Conservation (phyloP, 2,888 invertebrate genomes). For the Scaptomyza caliginosa region DNA sequence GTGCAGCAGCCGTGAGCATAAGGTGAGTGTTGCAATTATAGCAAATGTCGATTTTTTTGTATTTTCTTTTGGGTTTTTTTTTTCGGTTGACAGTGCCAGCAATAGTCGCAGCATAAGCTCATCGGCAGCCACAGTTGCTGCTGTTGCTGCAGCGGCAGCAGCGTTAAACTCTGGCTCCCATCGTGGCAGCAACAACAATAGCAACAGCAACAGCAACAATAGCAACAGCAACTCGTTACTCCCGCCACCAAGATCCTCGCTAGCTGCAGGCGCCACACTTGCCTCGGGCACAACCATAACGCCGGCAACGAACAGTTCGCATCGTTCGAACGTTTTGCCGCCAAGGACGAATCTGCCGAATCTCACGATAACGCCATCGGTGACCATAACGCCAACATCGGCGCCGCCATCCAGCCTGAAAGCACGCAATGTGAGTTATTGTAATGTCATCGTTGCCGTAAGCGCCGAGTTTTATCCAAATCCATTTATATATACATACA, state of each 20-base stretch:
- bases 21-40: conserved; percentile 61
- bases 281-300: conserved; percentile 85
- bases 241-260: conserved; percentile 84
- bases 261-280: conserved; percentile 87
- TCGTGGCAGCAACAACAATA: conserved; percentile 62
- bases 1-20: conserved; percentile 78
- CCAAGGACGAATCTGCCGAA: conserved; percentile 84
- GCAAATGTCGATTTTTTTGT: too few species aligned
- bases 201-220: conserved; percentile 58
- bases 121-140: conserved; percentile 71
- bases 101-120: conserved; percentile 71
- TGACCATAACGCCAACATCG: conserved; percentile 90
- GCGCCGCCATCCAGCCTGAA: conserved; percentile 86
- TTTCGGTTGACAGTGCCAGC: conserved; percentile 76
- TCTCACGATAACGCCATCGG: conserved; percentile 88
- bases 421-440: conserved; percentile 85
- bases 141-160: conserved; percentile 65
- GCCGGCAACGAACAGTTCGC: conserved; percentile 74
- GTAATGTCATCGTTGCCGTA: conserved; percentile 84
- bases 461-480: conserved; percentile 76
- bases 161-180: conserved; percentile 61
- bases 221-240: conserved; percentile 75
- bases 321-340: conserved; percentile 79
- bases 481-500: neutral
- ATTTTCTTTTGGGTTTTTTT: neutral